These are phyloP conservation scores for Leptodactylus fallax DNA, from an alignment of 2,797 vertebrate genomes.

Conservation along the genomic window DNA sequence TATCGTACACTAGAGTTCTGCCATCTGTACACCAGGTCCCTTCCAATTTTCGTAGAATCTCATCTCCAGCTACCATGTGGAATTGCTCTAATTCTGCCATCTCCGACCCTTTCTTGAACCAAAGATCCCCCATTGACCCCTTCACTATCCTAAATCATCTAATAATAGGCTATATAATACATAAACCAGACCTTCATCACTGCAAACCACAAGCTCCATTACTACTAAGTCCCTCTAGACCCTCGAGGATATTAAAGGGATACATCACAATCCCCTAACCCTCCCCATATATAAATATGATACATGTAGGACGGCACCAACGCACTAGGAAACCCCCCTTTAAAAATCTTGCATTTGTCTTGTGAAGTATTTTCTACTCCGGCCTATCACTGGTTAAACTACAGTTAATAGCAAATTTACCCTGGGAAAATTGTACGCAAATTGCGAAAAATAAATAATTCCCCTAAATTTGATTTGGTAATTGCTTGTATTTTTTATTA, in stretches of 20 bases:
- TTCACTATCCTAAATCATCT: no score
- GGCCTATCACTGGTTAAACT: not conserved
- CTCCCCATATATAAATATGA: not conserved
- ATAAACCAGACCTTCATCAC: no score
- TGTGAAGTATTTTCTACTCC: not conserved
- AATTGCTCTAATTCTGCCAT: no score
- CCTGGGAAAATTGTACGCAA: not conserved
- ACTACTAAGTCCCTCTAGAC: no score
- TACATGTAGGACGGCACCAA: not conserved
- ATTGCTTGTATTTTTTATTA: slow-evolving; percentile 22
- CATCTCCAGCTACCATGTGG: no score
- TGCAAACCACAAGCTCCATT: no score
- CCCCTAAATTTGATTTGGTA: not conserved
- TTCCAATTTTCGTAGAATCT: no score
- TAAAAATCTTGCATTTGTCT: not conserved
- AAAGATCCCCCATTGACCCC: no score
- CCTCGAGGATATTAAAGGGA: not conserved
- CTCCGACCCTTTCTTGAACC: no score
- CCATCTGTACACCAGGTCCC: no score
- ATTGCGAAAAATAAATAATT: not conserved
- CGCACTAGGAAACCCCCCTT: not conserved
- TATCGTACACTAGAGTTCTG: no score
- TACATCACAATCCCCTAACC: not conserved
- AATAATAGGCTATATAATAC: no score
- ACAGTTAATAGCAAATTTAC: not conserved